Evolutionary conservation across 2,797 vertebrate genomes (phyloP).

Genomic region (Cuculus canorus): DNA sequence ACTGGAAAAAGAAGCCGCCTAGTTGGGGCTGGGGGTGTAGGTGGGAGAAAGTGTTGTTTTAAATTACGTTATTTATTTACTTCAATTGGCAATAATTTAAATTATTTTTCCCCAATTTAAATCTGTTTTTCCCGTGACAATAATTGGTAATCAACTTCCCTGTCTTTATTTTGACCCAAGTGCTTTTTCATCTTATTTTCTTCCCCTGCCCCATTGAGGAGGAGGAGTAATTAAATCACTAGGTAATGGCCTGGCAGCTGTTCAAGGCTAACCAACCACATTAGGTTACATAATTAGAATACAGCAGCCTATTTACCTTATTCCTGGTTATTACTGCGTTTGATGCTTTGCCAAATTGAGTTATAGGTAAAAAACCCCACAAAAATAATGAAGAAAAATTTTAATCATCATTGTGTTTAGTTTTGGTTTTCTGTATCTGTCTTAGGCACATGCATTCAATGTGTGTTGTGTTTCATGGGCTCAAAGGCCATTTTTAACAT

Average conservation of each 20-base stretch:
- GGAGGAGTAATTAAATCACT: not conserved
- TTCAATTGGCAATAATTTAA: not conserved
- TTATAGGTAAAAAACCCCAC: not conserved
- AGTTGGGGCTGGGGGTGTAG: not conserved
- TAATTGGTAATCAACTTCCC: not conserved
- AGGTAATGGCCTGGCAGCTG: not conserved
- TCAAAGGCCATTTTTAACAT: not conserved
- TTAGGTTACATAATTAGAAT: not conserved
- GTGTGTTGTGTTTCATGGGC: not conserved
- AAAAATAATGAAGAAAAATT: not conserved
- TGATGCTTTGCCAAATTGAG: not conserved
- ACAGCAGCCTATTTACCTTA: not conserved
- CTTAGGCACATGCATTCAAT: not conserved
- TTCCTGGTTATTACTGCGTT: not conserved
- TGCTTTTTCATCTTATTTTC: not conserved
- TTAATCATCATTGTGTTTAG: not conserved
- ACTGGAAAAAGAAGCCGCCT: not conserved
- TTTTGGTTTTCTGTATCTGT: not conserved
- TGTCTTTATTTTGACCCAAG: rapidly evolving
- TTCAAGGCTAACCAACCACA: not conserved
- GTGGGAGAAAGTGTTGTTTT: not conserved
- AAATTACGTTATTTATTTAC: not conserved
- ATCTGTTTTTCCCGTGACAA: not conserved
- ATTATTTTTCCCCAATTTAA: not conserved
- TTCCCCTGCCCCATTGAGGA: not conserved